Base-by-base conservation (phyloP, 30 jellyfish, hydroid and myxozoan genomes). In the Aurelia sp. region DNA sequence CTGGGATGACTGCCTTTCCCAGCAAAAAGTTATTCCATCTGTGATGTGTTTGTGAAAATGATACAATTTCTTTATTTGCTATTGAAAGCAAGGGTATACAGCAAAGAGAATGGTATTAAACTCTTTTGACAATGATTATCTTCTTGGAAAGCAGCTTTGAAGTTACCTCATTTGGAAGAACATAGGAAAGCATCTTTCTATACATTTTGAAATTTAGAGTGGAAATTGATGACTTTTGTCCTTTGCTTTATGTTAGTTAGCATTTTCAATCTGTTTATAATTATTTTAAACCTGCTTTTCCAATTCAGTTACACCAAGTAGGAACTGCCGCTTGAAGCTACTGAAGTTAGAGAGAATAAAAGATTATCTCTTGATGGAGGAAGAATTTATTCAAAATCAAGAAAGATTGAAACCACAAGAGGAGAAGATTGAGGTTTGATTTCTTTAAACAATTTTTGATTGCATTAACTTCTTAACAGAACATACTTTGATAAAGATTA, bases 381-480 rank as follows among this genome's bases (percentile, higher is more conserved):
- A 95, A 76, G 99, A 93, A 78, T 93, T 93, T 41, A 93, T 93
- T 83, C 97, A 88, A 44, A 93, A 93, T 76, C 98, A 93, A 64
- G 98, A 93, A 78, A 73, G 98, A 33, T 40, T 93, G 82, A 93
- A 93, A 79, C 98, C 98, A 66, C 98, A 93, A 58, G 98, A 93
- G 72, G 98, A 93, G 74, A 93, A 93, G 70, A 97, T 87, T 16
- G 98, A 93, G 96, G 98, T 92, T 72, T 20, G 88, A 16, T 17
- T 59, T 31, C 55, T 30, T 44, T 63, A 21, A 22, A 30, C 13
- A 13, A 5, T 21, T 61, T n/a, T 17, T 57, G 11, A 21, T 67
- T 70, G 15, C 81, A 12, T 70, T 2, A 24, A 15, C 13, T 69
- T 63, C 5, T 69, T 16, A 4, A 13, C 7, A 38, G 50, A 38